Percentiles rank a stretch among this genome's conserved stretches.
These are phyloP conservation scores for Scolopax mira DNA, from an alignment of 2,113 vertebrate genomes.

Conservation along the genomic window DNA sequence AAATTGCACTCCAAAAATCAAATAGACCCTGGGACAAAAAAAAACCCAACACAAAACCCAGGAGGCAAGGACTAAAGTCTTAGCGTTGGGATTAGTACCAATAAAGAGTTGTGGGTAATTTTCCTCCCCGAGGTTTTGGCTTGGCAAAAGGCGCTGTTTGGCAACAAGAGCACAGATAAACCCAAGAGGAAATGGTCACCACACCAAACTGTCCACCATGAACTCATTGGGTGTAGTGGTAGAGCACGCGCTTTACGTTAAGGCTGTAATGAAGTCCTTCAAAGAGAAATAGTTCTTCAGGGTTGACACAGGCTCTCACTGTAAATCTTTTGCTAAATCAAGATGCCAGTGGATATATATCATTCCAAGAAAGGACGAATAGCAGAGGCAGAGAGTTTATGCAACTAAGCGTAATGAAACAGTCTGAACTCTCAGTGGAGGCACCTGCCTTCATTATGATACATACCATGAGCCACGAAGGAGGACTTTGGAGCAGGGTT, in stretches of 20 bases:
- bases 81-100: not conserved
- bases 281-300: not conserved
- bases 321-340: not conserved
- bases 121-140: not conserved
- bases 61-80: not conserved
- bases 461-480: not conserved
- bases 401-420: not conserved
- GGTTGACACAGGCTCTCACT: not conserved
- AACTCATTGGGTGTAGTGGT: not conserved
- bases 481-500: slow-evolving; percentile 35
- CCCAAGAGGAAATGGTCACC: not conserved
- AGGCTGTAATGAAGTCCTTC: slow-evolving; percentile 41
- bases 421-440: not conserved
- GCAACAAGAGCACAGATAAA: slow-evolving; percentile 35
- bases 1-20: not conserved
- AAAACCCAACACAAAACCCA: no score
- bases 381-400: not conserved
- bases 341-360: not conserved
- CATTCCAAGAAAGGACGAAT: not conserved
- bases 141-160: slow-evolving; percentile 53
- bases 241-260: not conserved
- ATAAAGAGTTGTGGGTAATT: not conserved
- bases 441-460: not conserved
- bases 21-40: not conserved
- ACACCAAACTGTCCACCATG: not conserved